Percentiles rank a stretch among this genome's conserved stretches.
Conservation (phyloP, 2,888 invertebrate genomes). For the Zygogramma bicolorata region DNA sequence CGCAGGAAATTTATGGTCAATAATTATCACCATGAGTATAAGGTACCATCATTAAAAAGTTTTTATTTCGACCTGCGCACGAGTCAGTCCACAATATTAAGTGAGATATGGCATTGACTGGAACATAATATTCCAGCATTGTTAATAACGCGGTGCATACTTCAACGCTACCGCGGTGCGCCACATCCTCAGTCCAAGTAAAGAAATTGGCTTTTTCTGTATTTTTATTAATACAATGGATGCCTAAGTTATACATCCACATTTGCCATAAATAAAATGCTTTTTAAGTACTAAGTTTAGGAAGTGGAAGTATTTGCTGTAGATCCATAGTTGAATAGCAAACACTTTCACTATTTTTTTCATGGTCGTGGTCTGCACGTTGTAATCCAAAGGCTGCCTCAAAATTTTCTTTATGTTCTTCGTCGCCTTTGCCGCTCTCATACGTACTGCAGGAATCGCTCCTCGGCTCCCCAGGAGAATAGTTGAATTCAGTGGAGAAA, state of each 20-base stretch:
- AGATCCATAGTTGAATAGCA: constrained; percentile 44
- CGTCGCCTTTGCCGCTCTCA: constrained; percentile 15
- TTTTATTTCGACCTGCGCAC: too few species aligned
- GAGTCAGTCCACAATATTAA: not conserved
- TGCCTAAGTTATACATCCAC: constrained; percentile 47
- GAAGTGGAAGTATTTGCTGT: constrained; percentile 47
- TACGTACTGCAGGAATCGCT: constrained; percentile 17
- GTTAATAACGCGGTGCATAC: constrained; percentile 2
- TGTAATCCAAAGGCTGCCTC: constrained; percentile 29
- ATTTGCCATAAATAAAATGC: constrained; percentile 48
- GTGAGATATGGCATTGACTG: not conserved
- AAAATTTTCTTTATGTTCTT: constrained; percentile 29
- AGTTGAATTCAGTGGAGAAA: not conserved
- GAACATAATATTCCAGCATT: not conserved
- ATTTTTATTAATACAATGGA: constrained; percentile 31
- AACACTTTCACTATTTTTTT: constrained; percentile 3
- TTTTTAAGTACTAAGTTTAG: constrained; percentile 41
- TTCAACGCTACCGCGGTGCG: constrained; percentile 11
- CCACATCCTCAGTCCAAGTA: constrained; percentile 53
- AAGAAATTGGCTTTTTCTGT: constrained; percentile 24
- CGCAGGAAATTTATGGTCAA: too few species aligned
- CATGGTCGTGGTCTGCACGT: constrained; percentile 20
- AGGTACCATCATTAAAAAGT: too few species aligned
- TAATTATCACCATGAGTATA: too few species aligned
- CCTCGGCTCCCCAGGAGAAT: not conserved